Conservation (phyloP, 2,797 vertebrate genomes). For the Pseudochromis fuscus region DNA sequence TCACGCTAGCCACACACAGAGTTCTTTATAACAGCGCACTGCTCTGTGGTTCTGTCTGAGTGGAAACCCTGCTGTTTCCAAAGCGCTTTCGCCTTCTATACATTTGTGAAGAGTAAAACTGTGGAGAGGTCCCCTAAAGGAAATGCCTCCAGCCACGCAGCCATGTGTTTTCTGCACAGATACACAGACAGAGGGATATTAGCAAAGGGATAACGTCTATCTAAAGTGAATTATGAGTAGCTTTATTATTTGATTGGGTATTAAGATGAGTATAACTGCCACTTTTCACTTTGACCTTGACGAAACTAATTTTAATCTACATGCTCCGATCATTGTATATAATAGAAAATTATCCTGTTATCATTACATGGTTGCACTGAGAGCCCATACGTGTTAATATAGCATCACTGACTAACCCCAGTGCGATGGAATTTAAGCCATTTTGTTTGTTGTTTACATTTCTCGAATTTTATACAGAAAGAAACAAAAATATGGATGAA, state of each 20-base stretch:
- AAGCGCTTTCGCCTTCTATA: conserved; percentile 48
- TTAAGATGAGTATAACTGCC: background rate
- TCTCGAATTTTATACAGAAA: background rate
- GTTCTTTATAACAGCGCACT: conserved; percentile 59
- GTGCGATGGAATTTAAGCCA: background rate
- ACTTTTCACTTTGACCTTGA: background rate
- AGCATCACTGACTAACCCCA: background rate
- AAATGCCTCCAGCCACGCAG: conserved; percentile 29
- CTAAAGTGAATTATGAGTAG: background rate
- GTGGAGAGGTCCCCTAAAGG: conserved; percentile 28
- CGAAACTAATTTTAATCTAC: too few relatives aligned
- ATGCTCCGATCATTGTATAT: too few relatives aligned
- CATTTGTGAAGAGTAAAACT: conserved; percentile 44
- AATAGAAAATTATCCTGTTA: background rate
- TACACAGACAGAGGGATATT: conserved; percentile 5
- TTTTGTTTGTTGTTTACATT: background rate
- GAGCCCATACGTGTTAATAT: background rate
- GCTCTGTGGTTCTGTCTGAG: conserved; percentile 50
- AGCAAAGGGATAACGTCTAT: background rate
- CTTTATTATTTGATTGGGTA: background rate
- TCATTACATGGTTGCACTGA: background rate
- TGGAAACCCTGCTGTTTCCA: conserved; percentile 65
- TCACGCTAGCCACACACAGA: conserved; percentile 64
- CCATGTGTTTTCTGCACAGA: conserved; percentile 17
- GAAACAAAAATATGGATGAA: background rate